Conservation (phyloP, 1,140 invertebrate species). For the Sitophilus oryzae region DNA sequence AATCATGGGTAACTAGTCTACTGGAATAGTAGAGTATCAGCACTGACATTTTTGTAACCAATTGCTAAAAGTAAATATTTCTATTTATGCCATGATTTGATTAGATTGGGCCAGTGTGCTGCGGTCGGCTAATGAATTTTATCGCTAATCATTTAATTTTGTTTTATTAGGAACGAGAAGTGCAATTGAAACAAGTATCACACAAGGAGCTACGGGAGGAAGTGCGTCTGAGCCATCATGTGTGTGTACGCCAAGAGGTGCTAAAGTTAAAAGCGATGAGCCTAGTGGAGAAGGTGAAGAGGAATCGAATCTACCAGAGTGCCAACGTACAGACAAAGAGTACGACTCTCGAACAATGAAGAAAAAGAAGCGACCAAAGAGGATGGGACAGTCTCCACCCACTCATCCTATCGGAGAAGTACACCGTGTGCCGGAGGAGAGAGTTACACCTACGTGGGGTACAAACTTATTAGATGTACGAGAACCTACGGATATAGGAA, state of each 20-base stretch:
- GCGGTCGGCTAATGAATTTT: too few relatives aligned
- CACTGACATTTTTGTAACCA: too few relatives aligned
- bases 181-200: constrained; percentile 20
- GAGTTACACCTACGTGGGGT: constrained; percentile 38
- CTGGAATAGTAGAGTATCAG: too few relatives aligned
- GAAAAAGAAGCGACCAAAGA: constrained; percentile 17
- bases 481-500: constrained; percentile 16
- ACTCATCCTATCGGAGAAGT: constrained; percentile 20
- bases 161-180: constrained; percentile 22
- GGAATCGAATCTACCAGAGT: constrained; percentile 4
- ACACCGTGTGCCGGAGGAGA: constrained; percentile 17
- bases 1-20: too few relatives aligned
- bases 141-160: not conserved
- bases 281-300: not conserved
- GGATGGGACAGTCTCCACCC: constrained; percentile 23
- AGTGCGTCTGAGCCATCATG: constrained; percentile 7
- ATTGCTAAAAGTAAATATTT: too few relatives aligned
- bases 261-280: too few relatives aligned
- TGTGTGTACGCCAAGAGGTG: constrained; percentile 18
- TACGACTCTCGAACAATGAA: constrained; percentile 5
- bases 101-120: too few relatives aligned
- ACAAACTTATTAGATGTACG: constrained; percentile 37
- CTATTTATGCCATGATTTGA: too few relatives aligned
- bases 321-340: constrained; percentile 2
- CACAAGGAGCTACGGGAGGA: not conserved